A percentile compares a stretch with the other conserved stretches of the same genome.
phyloP scores from a whole-genome alignment of 2,888 invertebrate genomes.

The Stomorhina lunata region DNA sequence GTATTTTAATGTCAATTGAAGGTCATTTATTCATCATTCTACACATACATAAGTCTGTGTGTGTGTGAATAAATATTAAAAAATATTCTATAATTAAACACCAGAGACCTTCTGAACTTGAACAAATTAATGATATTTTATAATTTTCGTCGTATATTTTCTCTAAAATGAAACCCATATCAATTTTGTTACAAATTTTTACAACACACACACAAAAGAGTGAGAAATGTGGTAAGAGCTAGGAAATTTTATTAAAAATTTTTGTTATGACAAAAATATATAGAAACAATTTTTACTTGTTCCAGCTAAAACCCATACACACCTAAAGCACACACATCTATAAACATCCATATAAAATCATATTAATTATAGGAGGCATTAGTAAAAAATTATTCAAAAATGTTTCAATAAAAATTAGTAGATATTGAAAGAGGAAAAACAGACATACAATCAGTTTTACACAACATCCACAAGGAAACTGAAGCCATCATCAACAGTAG shows the following conservation, averaged over 20 bases:
- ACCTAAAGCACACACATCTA: not conserved
- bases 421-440: not conserved
- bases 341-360: not conserved
- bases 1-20: slow-evolving; percentile 5
- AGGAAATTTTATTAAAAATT: too few relatives aligned
- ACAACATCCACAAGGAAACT: not conserved
- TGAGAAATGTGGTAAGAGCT: too few relatives aligned
- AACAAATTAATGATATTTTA: slow-evolving; percentile 34
- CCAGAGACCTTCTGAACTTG: not conserved
- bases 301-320: too few relatives aligned
- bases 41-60: too few relatives aligned
- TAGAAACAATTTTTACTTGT: too few relatives aligned
- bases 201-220: too few relatives aligned
- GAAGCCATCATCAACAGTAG: not conserved
- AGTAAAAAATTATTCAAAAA: slow-evolving; percentile 37
- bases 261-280: too few relatives aligned
- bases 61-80: not conserved
- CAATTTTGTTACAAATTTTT: not conserved
- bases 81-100: not conserved
- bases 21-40: not conserved
- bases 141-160: too few relatives aligned
- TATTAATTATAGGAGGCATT: slow-evolving; percentile 7
- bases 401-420: slow-evolving; percentile 38
- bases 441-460: slow-evolving; percentile 2
- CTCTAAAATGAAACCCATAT: not conserved